Evolutionary conservation across 2,113 vertebrate genomes (phyloP).

Genomic region (Rhinolophus ferrumequinum): DNA sequence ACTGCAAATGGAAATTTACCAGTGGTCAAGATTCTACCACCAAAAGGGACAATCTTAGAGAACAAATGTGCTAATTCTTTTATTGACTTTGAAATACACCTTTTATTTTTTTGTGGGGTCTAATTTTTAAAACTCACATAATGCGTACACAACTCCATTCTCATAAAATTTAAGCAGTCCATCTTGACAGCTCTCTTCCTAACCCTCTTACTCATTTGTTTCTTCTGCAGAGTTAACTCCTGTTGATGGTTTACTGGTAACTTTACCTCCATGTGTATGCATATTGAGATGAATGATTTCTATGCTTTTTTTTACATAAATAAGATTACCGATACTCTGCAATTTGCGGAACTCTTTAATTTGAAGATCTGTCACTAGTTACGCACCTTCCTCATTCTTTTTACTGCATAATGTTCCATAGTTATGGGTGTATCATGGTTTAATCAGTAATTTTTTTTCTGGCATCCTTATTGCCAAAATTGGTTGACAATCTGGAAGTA

Average conservation of each 20-base stretch:
- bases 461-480: not conserved
- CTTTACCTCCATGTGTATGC: not conserved
- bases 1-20: not conserved
- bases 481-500: not conserved
- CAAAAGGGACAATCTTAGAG: not conserved
- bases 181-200: not conserved
- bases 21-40: not conserved
- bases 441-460: not conserved
- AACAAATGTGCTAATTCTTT: not conserved
- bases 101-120: not conserved
- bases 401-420: not conserved
- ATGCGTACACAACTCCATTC: not conserved
- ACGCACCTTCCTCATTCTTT: not conserved
- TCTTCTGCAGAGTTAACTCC: not conserved
- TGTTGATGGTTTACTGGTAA: not conserved
- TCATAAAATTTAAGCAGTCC: not conserved
- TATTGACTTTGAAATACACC: not conserved
- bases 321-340: not conserved
- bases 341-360: not conserved
- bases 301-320: not conserved
- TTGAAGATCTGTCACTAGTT: not conserved
- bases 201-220: not conserved
- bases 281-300: not conserved
- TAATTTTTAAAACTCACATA: not conserved
- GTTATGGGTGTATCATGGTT: not conserved